Base-by-base conservation (phyloP, 2,797 vertebrate species). In the Adelosebastes latens region DNA sequence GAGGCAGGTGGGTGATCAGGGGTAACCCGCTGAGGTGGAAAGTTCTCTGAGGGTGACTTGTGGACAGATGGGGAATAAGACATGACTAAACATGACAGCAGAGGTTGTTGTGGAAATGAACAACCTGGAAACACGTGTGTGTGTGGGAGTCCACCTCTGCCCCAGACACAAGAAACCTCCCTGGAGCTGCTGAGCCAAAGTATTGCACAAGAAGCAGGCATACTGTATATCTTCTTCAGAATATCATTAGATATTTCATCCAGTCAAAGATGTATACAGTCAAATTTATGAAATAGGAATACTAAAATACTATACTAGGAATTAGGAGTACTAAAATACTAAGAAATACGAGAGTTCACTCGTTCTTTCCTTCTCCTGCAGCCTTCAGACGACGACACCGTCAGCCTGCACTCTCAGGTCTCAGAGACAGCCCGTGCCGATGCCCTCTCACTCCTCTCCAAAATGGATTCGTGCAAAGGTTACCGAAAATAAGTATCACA, bases 331-430 rank as follows among this genome's bases (percentile, higher is more conserved):
- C 49, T 52, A 52, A 52, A n/a, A 52, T 52, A n/a, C 49, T 2
- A 16, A n/a, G 9, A n/a, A 53, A 16, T 53, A n/a, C 49, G 2
- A 46, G 22, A 60, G 32, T 29, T 87, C 56, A 77, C 32, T 52
- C 12, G 0, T 71, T 71, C 24, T 64, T 53, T 29, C 25, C 34
- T 31, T 68, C 60, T 64, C 90, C 87, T 89, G 76, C 91, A 99
- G 98, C 98, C 98, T n/a, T 99, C 98, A 66, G 98, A 99, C 53
- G 98, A 99, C 13, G 98, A 99, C 87, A 99, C 98, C 1, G 94
- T 99, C 94, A 99, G 98, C 94, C 96, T 99, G 89, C 98, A 99
- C 89, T 99, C 98, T 91, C 98, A 99, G 95, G 95, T 99, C 4
- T 99, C 98, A 25, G 98, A 99, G 93, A 98, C 97, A 24, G 97